These are phyloP conservation scores for Drosophila prostipennis DNA, from an alignment of 2,888 invertebrate species.

Conservation along the genomic window DNA sequence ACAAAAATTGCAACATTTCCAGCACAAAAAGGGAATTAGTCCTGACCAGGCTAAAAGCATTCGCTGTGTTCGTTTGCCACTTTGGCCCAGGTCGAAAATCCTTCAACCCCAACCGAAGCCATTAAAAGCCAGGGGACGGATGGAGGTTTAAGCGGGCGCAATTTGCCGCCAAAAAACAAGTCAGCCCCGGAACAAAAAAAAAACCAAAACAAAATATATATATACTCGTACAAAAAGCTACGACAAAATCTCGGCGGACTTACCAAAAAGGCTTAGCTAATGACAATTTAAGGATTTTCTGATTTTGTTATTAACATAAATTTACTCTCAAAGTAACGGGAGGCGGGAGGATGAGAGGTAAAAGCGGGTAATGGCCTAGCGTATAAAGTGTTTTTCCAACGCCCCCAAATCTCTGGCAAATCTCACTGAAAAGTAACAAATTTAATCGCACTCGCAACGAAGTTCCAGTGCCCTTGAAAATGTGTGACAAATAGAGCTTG, in stretches of 20 bases:
- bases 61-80: constrained; percentile 15
- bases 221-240: constrained; percentile 22
- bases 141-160: background rate
- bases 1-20: constrained; percentile 17
- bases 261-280: constrained; percentile 69
- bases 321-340: constrained; percentile 47
- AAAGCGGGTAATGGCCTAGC: constrained; percentile 44
- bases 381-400: constrained; percentile 24
- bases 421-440: constrained; percentile 3
- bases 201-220: constrained; percentile 7
- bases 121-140: constrained; percentile 28
- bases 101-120: constrained; percentile 36
- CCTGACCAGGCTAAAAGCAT: constrained; percentile 33
- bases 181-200: too few species aligned
- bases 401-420: constrained; percentile 11
- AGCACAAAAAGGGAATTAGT: constrained; percentile 24
- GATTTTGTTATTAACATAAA: constrained; percentile 76
- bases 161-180: constrained; percentile 11
- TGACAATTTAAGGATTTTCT: constrained; percentile 77
- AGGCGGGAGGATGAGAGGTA: constrained; percentile 9
- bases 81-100: constrained; percentile 31
- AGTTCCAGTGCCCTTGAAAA: constrained; percentile 1
- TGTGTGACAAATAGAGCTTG: background rate
- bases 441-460: background rate
- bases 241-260: constrained; percentile 31